Evolutionary conservation across 2,113 vertebrate genomes (phyloP).

Genomic region (Chitala chitala): DNA sequence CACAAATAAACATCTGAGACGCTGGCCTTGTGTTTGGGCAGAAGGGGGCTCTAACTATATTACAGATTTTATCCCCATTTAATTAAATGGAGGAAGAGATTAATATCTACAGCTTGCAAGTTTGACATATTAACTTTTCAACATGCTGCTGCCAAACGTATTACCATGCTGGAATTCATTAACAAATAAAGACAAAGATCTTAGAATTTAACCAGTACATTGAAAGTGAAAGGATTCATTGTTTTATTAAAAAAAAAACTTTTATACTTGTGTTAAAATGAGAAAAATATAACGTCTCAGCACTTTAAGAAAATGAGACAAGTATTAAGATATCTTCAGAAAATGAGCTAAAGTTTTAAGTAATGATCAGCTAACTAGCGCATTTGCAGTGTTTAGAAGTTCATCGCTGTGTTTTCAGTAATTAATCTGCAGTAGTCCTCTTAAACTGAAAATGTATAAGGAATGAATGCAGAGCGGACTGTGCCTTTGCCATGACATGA

Average conservation of each 20-base stretch:
- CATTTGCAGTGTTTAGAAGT: no score
- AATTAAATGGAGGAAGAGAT: constrained; percentile 20
- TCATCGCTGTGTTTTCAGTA: background rate
- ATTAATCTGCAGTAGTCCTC: background rate
- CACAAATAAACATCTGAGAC: background rate
- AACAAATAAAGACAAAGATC: no score
- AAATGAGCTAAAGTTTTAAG: no score
- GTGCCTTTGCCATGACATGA: background rate
- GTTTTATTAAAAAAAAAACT: no score
- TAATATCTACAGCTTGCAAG: constrained; percentile 4
- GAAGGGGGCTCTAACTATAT: background rate
- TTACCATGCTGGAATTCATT: background rate
- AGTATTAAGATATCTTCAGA: no score
- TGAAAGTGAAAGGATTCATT: no score
- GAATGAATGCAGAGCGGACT: background rate
- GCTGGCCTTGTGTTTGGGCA: background rate
- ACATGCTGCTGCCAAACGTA: background rate
- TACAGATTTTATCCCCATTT: constrained; percentile 6
- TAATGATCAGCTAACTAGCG: no score
- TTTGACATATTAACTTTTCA: background rate
- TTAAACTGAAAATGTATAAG: background rate
- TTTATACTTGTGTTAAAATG: no score
- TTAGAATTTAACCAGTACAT: no score
- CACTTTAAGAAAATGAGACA: no score
- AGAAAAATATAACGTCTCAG: no score